Evolutionary conservation across 2,888 invertebrate species (phyloP), one percentile per base, ranked within the genome.

Genomic region (Melipona bicolor): DNA sequence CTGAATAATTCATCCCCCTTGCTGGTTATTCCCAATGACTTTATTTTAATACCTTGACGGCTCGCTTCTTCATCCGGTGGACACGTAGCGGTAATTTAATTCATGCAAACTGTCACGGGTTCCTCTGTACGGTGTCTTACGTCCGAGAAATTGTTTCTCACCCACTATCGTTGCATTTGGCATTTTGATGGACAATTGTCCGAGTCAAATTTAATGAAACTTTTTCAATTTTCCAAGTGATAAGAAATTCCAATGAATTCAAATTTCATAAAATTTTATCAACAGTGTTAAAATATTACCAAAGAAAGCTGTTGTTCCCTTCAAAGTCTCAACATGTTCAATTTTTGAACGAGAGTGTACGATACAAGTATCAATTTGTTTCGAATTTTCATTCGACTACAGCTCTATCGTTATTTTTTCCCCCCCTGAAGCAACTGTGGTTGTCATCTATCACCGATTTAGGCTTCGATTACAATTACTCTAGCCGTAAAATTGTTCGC

Each of bases 381-480:
- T 36, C 9, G 9, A 43, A 43, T 11, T 43, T 11, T 43, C 43
- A 0, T 43, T 1, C 2, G 43, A 11, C 43, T 43, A 43, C 43
- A 43, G 0, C 9, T 9, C 36, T 43, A 9, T 9, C 2, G 2
- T 43, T 36, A 36, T 36, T 1, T 6, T 9, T 0, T 0, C 1
- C 36, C 43, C 2, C 43, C 9, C 43, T 9, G 43, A 43, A 43
- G 43, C 43, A 43, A 43, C 9, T 43, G 43, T 43, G 11, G 9
- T 11, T 43, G 43, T 43, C 9, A 43, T 43, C 43, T 11, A 43
- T 43, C 43, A 43, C 43, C 43, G 43, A 43, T 9, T 43, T 43
- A 9, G 43, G 43, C 43, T 43, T 64, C 59, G 77, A 73, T 77
- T 36, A 56, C 61, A 54, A 17, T 61, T 43, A 4, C 54, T 43